Evolutionary conservation across 2,797 vertebrate genomes (phyloP).

Genomic region (Margarornis squamiger): DNA sequence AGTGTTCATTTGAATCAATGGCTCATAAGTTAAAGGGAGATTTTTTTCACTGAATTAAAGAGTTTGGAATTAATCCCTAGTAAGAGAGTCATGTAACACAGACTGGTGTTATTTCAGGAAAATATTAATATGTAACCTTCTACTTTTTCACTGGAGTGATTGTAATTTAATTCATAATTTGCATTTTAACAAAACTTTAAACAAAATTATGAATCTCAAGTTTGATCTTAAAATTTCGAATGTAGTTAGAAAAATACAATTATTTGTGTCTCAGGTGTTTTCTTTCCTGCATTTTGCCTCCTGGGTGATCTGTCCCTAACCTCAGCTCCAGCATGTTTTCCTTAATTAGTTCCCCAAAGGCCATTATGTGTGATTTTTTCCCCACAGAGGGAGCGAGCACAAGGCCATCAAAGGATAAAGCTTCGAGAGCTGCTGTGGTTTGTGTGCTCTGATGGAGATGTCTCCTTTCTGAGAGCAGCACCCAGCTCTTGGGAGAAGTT

Average conservation of each 20-base stretch:
- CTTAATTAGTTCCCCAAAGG: background rate
- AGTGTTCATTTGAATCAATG: background rate
- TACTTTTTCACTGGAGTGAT: background rate
- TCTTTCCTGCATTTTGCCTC: background rate
- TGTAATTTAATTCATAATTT: background rate
- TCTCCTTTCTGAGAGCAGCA: background rate
- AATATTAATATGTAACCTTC: background rate
- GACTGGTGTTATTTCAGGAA: background rate
- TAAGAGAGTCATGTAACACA: background rate
- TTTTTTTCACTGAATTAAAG: background rate
- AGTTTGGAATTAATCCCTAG: background rate
- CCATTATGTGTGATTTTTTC: background rate
- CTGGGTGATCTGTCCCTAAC: fast-evolving
- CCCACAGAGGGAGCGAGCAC: background rate
- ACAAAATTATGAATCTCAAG: background rate
- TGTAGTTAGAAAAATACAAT: background rate
- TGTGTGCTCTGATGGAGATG: fast-evolving
- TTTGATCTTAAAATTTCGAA: background rate
- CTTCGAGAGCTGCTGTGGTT: background rate
- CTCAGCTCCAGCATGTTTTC: background rate
- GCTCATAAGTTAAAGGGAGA: background rate
- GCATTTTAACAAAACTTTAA: background rate
- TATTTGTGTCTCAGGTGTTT: background rate
- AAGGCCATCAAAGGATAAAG: background rate
- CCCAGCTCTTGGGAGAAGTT: background rate